Evolutionary conservation across 2,797 vertebrate species (phyloP), one percentile per base, ranked within the genome.

Genomic region (Coregonus suidteri): DNA sequence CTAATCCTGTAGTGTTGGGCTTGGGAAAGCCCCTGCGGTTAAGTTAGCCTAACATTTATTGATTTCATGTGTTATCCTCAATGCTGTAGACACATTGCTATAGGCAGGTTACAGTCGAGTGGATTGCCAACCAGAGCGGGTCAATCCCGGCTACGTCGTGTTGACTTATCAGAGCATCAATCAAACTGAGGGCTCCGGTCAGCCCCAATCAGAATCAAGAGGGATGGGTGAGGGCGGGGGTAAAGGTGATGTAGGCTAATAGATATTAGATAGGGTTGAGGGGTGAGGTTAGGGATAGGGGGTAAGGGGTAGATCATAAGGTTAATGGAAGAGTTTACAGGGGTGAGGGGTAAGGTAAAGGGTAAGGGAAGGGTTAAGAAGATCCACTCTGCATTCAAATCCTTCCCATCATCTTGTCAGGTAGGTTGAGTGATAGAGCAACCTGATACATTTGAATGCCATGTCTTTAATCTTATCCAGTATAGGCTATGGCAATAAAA

Each of bases 41-140:
- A 1, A 41, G 73, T 75, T 53, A 82, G 51, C 77, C 75, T 74
- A 80, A 52, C 75, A 67, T 9, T 4, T 15, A 64, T 51, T 34
- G 34, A n/a, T 59, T 20, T 53, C 65, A 37, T 9, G 20, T 6
- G 25, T 14, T 18, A 62, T 35, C 11, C 67, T 35, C 20, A 15
- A 65, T 31, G 52, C n/a, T 56, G 20, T 56, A 7, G 53, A 15
- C 73, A 72, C 56, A 71, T 25, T 35, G 73, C 15, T 69, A 34
- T 34, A 51, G 59, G 69, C 53, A 73, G 56, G 72, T 72, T 77
- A 53, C 13, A 70, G 20, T 3, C 41, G 9, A 18, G 51, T n/a
- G 56, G 56, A 76, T 14, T 66, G 64, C 59, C 66, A 56, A 77
- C 69, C 14, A 34, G 52, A 6, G 30, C 62, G 37, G 75, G 69